phyloP scores from a whole-genome alignment of 2,797 vertebrate genomes.

The Schizothorax lantsangensis region DNA sequence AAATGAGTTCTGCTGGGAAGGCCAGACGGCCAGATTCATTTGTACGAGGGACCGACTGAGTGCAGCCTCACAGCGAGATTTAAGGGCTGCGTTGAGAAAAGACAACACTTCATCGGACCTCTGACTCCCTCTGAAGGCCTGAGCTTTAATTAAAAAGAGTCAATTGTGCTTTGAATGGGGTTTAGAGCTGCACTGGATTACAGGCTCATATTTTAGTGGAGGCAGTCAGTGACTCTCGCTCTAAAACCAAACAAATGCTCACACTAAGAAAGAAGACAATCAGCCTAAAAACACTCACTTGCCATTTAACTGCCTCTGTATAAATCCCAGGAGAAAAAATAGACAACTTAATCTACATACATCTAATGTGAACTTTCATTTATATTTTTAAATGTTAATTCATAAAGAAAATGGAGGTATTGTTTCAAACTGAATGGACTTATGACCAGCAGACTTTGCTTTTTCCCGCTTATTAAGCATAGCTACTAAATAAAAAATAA shows the following conservation, averaged over 20 bases:
- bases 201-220: neutral
- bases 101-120: neutral
- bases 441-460: neutral
- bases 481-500: neutral
- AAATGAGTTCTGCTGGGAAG: conserved; percentile 18
- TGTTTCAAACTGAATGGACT: neutral
- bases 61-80: neutral
- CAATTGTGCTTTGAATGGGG: conserved; percentile 11
- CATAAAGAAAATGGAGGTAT: neutral
- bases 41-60: neutral
- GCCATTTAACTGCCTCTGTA: neutral
- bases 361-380: neutral
- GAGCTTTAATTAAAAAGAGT: conserved; percentile 52
- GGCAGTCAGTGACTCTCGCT: neutral
- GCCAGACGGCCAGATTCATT: neutral
- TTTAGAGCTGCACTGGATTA: conserved; percentile 5
- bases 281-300: neutral
- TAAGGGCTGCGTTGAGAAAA: neutral
- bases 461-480: neutral
- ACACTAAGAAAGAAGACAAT: neutral
- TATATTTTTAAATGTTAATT: neutral
- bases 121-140: conserved; percentile 20
- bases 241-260: neutral
- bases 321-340: neutral
- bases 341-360: neutral